phyloP scores from a whole-genome alignment of 1,140 invertebrate species.

The Drosophila punjabiensis region DNA sequence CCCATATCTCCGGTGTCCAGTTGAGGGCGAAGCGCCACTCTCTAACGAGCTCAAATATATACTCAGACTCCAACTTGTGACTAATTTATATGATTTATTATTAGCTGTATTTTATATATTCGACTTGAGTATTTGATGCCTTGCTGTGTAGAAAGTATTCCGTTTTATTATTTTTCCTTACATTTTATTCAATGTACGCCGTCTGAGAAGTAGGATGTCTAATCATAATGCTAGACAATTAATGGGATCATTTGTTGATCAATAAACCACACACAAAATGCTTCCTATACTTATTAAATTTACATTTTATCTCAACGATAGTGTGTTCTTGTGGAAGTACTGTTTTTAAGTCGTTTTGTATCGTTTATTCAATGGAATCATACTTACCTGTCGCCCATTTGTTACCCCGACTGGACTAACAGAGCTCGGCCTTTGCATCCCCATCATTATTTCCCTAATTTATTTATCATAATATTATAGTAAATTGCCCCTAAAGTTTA shows the following conservation, averaged over 20 bases:
- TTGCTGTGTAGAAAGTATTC: conserved; percentile 35
- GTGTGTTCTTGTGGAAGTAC: conserved; percentile 16
- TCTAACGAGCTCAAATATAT: conserved; percentile 47
- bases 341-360: not conserved
- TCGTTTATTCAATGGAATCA: not conserved
- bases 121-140: not conserved
- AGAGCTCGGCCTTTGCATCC: conserved; percentile 49
- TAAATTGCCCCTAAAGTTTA: conserved; percentile 29
- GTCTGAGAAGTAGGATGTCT: conserved; percentile 4
- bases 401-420: conserved; percentile 40
- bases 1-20: conserved; percentile 47
- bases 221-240: conserved; percentile 38
- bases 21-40: conserved; percentile 40
- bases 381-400: conserved; percentile 11
- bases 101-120: conserved; percentile 12
- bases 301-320: conserved; percentile 20
- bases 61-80: conserved; percentile 38
- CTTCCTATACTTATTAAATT: conserved; percentile 40
- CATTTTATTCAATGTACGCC: conserved; percentile 35
- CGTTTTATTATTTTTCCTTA: conserved; percentile 4
- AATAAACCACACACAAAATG: conserved; percentile 43
- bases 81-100: conserved; percentile 12
- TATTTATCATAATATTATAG: conserved; percentile 47
- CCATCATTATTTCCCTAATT: conserved; percentile 37
- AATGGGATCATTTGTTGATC: conserved; percentile 30